Conservation (phyloP, 1,140 invertebrate species). For the Brachionus manjavacas region DNA sequence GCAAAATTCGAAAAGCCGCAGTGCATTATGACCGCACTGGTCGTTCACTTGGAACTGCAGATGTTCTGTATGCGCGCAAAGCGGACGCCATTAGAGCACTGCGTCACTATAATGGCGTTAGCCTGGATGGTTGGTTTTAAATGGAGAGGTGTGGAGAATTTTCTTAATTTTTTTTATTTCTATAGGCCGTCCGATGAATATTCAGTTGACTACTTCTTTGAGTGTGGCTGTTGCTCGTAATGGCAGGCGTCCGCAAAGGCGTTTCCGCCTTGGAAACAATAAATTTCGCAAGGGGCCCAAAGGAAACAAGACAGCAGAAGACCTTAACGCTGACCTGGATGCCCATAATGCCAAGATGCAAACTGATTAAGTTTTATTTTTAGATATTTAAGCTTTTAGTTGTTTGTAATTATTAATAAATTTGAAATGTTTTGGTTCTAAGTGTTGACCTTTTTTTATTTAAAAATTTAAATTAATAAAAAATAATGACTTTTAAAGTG, state of each 20-base stretch:
- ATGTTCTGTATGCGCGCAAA: conserved; percentile 89
- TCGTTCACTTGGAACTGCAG: conserved; percentile 86
- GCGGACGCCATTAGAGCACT: conserved; percentile 88
- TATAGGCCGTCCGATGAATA: conserved; percentile 40
- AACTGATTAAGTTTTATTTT: conserved; percentile 4
- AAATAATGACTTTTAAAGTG: no score
- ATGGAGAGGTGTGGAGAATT: background rate
- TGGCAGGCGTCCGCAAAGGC: background rate
- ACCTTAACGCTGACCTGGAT: conserved; percentile 34
- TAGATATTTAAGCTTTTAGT: background rate
- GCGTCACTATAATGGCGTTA: conserved; percentile 95
- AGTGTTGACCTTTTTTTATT: background rate
- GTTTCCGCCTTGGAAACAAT: background rate
- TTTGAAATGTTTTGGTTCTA: background rate
- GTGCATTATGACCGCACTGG: conserved; percentile 96
- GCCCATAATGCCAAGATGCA: conserved; percentile 30
- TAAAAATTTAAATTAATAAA: background rate
- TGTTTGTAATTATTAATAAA: background rate
- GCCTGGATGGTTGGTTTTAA: conserved; percentile 72
- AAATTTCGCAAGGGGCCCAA: background rate
- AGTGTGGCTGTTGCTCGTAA: background rate
- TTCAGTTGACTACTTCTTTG: conserved; percentile 23
- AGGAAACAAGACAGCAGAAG: background rate
- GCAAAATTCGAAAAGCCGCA: conserved; percentile 80
- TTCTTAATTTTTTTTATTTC: background rate